phyloP scores from a whole-genome alignment of 2,113 vertebrate species.

The Pongo abelii region DNA sequence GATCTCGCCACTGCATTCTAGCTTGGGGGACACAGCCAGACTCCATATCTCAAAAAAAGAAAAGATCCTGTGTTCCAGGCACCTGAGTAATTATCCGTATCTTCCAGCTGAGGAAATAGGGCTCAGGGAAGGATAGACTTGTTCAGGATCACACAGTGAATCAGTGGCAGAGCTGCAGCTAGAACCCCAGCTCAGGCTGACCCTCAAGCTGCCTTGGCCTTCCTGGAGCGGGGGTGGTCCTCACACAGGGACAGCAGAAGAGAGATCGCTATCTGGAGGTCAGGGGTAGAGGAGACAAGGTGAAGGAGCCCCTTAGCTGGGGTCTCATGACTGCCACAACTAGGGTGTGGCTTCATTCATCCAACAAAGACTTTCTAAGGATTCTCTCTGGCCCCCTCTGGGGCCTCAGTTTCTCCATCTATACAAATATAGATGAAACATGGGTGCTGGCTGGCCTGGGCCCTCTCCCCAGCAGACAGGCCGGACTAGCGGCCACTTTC shows the following conservation, averaged over 20 bases:
- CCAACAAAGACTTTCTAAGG: background rate
- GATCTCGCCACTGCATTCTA: no score
- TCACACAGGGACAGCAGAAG: background rate
- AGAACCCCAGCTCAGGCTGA: background rate
- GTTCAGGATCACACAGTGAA: background rate
- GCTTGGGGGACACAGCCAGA: no score
- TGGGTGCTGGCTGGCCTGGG: background rate
- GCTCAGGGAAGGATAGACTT: background rate
- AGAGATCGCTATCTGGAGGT: background rate
- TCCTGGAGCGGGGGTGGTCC: background rate
- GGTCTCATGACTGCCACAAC: background rate
- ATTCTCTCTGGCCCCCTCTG: background rate
- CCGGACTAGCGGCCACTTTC: background rate
- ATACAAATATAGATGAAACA: background rate
- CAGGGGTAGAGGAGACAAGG: background rate
- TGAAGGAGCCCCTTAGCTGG: background rate
- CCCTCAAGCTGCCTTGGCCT: background rate
- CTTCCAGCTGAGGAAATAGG: slow-evolving; percentile 1
- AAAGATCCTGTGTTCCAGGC: background rate
- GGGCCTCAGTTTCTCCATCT: slow-evolving; percentile 6
- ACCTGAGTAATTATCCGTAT: background rate
- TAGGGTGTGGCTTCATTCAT: background rate
- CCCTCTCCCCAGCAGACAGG: background rate
- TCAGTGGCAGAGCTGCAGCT: background rate
- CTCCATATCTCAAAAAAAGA: background rate